Evolutionary conservation across 2,113 vertebrate genomes (phyloP), one percentile per base, ranked within the genome.

Genomic region (Prunella himalayana): DNA sequence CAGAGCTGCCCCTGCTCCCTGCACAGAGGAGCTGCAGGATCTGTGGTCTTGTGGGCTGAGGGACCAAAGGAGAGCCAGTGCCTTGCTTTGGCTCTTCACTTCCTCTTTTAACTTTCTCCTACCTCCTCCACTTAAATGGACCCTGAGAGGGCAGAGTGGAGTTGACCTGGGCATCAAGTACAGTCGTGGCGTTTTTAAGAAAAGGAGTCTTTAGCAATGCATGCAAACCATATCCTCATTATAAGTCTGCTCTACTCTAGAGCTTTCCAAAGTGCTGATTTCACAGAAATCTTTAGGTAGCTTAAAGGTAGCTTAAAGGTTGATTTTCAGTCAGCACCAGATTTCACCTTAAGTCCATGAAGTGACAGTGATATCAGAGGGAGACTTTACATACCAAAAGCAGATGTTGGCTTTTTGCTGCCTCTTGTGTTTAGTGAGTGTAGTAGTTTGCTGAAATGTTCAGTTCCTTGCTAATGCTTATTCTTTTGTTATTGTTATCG

Each of bases 41-140:
- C 21, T 22, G 39, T 10, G 47, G 15, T 28, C 28, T 27, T 0
- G 0, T 0, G 9, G 28, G 17, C 49, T 77, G 7, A 16, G 28
- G 19, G 18, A 1, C 1, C 17, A 23, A 13, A 14, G 0, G 3
- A 8, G 15, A 56, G 8, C 10, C 21, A 28, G 28, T 1, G 7
- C 41, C 14, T 33, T 51, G 53, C 14, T 18, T 44, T 35, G 37
- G 16, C 9, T 51, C 44, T 70, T 6, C 0, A 4, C 4, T 35
- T 66, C 8, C 13, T 53, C 13, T 54, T 24, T 14, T 11, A 6
- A 0, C 7, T 11, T 45, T 49, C 20, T 85, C 15, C 7, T 7
- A 9, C 1, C 22, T 61, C 5, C 28, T 86, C 5, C 10, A 5
- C 2, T 27, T 64, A 31, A 54, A 25, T 11, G 41, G 28, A 17